Conservation (phyloP, 2,888 invertebrate genomes). For the Xestobium rufovillosum region DNA sequence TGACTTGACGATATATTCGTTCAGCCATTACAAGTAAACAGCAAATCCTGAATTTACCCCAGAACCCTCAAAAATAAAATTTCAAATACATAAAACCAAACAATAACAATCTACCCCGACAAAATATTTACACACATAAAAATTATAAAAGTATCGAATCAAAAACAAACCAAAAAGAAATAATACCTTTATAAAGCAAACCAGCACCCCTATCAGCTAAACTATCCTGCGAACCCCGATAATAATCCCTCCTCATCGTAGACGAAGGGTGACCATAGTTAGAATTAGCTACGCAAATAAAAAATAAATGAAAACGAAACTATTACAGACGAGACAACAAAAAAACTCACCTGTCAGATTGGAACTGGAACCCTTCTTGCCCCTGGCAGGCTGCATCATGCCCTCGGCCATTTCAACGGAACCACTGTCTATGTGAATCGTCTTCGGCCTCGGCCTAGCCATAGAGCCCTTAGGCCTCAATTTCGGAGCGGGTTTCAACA, state of each 20-base stretch:
- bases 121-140: too few relatives aligned
- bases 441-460: constrained; percentile 74
- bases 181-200: constrained; percentile 65
- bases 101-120: not conserved
- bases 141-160: too few relatives aligned
- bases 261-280: constrained; percentile 46
- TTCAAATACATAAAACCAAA: not conserved
- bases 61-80: too few relatives aligned
- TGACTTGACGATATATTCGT: too few relatives aligned
- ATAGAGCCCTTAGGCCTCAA: constrained; percentile 57
- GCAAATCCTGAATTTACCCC: too few relatives aligned
- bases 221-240: constrained; percentile 86
- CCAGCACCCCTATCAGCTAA: constrained; percentile 61
- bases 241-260: constrained; percentile 82
- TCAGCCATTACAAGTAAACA: too few relatives aligned
- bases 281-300: constrained; percentile 35
- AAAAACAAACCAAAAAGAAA: constrained; percentile 29
- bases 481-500: constrained; percentile 56
- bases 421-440: constrained; percentile 81
- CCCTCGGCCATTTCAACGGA: constrained; percentile 71
- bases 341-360: constrained; percentile 66
- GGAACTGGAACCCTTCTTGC: constrained; percentile 74
- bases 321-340: constrained; percentile 10
- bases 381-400: constrained; percentile 60
- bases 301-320: constrained; percentile 21